These are phyloP conservation scores for Folsomia manolachei DNA, from an alignment of 2,888 invertebrate genomes.

Conservation along the genomic window DNA sequence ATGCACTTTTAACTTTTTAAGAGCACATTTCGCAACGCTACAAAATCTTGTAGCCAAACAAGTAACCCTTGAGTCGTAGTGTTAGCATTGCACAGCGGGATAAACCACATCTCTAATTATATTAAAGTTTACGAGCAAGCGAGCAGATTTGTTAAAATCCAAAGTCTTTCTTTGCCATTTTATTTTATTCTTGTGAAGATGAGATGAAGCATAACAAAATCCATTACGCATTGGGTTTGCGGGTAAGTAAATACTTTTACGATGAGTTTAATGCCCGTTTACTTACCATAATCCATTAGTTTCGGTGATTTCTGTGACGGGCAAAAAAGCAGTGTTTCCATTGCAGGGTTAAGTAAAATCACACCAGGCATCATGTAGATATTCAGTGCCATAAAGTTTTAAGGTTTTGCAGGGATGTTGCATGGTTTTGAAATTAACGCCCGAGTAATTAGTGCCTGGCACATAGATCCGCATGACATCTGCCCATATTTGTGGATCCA, in stretches of 20 bases:
- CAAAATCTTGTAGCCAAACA: too few species aligned
- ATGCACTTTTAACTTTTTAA: not conserved
- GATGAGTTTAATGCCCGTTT: conserved; percentile 11
- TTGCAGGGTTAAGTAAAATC: not conserved
- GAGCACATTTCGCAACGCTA: not conserved
- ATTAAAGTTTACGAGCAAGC: not conserved
- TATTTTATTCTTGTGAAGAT: too few species aligned
- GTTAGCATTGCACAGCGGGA: not conserved
- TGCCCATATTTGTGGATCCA: not conserved
- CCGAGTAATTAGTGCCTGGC: conserved; percentile 22
- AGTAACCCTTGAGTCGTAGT: not conserved
- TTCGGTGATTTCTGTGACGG: not conserved
- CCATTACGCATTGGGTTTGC: not conserved
- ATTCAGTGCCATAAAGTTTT: not conserved
- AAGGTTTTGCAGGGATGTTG: not conserved
- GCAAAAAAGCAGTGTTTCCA: not conserved
- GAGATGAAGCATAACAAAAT: not conserved
- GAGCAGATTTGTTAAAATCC: not conserved
- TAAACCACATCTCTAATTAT: not conserved
- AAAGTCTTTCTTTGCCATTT: not conserved
- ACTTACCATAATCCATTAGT: conserved; percentile 3
- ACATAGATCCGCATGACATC: not conserved
- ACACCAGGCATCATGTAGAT: not conserved
- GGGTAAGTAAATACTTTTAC: conserved; percentile 3
- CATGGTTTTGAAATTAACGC: not conserved